Conservation (phyloP, 2,797 vertebrate species). For the Poeciliopsis presidionis region DNA sequence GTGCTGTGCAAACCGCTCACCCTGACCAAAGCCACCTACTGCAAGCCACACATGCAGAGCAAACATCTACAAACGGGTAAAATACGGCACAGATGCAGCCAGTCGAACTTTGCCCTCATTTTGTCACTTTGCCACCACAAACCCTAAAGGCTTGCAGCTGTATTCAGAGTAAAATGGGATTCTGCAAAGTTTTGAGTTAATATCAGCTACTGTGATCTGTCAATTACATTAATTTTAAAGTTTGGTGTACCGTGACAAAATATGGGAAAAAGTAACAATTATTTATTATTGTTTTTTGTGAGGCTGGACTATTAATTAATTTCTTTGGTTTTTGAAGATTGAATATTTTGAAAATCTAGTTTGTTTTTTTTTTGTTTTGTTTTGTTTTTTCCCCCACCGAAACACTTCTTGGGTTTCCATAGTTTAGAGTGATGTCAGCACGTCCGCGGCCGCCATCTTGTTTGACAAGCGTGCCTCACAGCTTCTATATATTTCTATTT, state of each 20-base stretch:
- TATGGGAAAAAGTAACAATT: not conserved
- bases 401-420: too few species aligned
- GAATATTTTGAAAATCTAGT: too few species aligned
- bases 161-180: not conserved
- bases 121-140: not conserved
- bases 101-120: not conserved
- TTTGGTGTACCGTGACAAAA: not conserved
- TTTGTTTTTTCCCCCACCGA: too few species aligned
- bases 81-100: not conserved
- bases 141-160: not conserved
- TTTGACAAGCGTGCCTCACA: too few species aligned
- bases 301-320: not conserved
- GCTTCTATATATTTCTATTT: too few species aligned
- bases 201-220: not conserved
- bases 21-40: slow-evolving; percentile 98
- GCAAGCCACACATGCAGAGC: slow-evolving; percentile 99
- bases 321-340: too few species aligned
- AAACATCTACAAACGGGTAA: slow-evolving; percentile 94
- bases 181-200: not conserved
- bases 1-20: slow-evolving; percentile 98
- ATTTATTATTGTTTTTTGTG: not conserved
- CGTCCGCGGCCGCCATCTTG: too few species aligned
- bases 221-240: not conserved
- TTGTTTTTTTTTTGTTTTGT: too few species aligned
- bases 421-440: too few species aligned